Evolutionary conservation across 2,888 invertebrate genomes (phyloP), one percentile per base, ranked within the genome.

Genomic region (Cyrtodaria siliqua): DNA sequence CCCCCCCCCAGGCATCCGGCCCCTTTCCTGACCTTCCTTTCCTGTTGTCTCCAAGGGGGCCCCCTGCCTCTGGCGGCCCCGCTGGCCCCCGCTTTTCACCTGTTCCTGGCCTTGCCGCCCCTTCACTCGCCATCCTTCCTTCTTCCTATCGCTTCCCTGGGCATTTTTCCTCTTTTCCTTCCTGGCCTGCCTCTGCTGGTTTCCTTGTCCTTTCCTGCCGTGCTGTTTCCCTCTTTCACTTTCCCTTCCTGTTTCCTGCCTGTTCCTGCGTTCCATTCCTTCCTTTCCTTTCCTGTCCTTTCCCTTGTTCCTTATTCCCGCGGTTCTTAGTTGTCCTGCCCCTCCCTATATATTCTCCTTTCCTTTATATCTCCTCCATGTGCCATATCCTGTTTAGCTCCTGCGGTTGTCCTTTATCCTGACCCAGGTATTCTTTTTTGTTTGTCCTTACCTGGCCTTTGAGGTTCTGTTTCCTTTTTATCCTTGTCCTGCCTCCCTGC

Each of bases 341-440:
- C 24, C 52, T 38, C 18, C 52, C 40, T 24, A 23, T 53, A 26
- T 53, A 40, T 8, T 44, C 64, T 18, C 18, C 55, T 23, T 20
- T 40, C 16, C 40, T 42, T 64, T 55, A 53, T 23, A 42, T 55
- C 47, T 24, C 27, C 33, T 24, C 26, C 27, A 8, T 18, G 33
- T 20, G 26, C 20, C 33, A 23, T 38, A 9, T 18, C 18, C 14
- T 18, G 8, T 18, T 18, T 20, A 9, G 14, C 18, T 18, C 50
- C 50, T 49, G 14, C 50, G 8, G 8, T 18, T 18, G 8, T 18
- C 50, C 50, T 20, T 18, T 18, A 9, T 18, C 50, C 18, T 18
- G 8, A 9, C 18, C 50, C 20, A 9, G n/a, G 12, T 14, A 12
- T 14, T 14, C 40, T 40, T 14, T 14, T 14, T 40, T 40, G 12